phyloP scores from a whole-genome alignment of 2,888 invertebrate species.

The Melanophora roralis region DNA sequence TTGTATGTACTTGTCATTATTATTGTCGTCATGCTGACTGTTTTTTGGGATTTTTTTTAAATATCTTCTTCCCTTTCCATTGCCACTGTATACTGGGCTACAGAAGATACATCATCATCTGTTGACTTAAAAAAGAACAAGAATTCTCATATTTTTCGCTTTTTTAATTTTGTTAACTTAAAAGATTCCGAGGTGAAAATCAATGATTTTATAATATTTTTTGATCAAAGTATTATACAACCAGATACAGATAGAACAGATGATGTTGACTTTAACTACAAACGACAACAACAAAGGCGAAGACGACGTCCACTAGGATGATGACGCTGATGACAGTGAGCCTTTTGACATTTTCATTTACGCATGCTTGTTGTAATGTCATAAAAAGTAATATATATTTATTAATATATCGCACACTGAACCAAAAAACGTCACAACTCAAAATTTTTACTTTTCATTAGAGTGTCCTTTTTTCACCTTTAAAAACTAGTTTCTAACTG shows the following conservation, averaged over 20 bases:
- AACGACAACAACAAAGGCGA: not conserved
- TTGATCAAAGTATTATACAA: not conserved
- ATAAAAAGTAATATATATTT: too few species aligned
- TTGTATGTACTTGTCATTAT: too few species aligned
- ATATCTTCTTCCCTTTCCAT: not conserved
- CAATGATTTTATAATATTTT: conserved; percentile 46
- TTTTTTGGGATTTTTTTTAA: conserved; percentile 28
- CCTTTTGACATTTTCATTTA: conserved; percentile 61
- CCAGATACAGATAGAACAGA: conserved; percentile 42
- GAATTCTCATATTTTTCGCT: conserved; percentile 31
- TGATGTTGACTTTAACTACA: conserved; percentile 21
- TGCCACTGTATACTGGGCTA: not conserved
- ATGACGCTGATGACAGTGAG: conserved; percentile 53
- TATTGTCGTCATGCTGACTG: conserved; percentile 63
- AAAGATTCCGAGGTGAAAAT: conserved; percentile 49
- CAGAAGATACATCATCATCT: conserved; percentile 44
- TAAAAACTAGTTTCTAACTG: too few species aligned
- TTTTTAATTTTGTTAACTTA: not conserved
- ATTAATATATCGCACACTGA: too few species aligned
- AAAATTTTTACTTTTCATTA: too few species aligned
- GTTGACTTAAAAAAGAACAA: conserved; percentile 23
- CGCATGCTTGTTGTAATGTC: conserved; percentile 59
- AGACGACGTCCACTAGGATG: not conserved
- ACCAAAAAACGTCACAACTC: too few species aligned
- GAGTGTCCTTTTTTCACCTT: too few species aligned